These are phyloP conservation scores for Hafferia zeledoni DNA, from an alignment of 2,797 vertebrate genomes.

Conservation along the genomic window DNA sequence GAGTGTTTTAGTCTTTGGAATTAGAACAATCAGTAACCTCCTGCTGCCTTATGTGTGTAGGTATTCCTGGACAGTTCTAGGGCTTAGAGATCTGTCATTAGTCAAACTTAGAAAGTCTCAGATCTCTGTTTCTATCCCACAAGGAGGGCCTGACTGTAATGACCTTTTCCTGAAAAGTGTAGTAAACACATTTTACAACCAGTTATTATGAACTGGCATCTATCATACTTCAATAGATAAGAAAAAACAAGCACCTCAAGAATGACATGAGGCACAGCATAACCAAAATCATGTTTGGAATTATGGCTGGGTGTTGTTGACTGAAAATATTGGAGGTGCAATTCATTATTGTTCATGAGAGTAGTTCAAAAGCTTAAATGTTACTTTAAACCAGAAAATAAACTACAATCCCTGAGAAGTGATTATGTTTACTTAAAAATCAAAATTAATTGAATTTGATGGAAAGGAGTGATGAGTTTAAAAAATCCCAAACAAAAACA, in stretches of 20 bases:
- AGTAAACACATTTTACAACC: neutral
- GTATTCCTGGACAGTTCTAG: neutral
- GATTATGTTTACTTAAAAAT: neutral
- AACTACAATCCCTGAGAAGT: neutral
- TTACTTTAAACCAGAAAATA: neutral
- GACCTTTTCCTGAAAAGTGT: neutral
- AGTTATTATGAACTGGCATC: neutral
- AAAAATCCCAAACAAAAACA: neutral
- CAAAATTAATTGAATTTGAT: neutral
- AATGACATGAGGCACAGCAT: neutral
- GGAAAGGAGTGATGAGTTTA: neutral
- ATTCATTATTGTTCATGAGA: neutral
- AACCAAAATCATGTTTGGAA: neutral
- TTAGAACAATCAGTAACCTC: neutral
- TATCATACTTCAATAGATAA: neutral
- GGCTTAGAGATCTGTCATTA: neutral
- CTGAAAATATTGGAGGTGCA: neutral
- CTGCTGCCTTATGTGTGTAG: neutral
- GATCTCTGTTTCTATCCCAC: neutral
- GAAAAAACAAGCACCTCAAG: neutral
- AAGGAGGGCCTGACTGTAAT: neutral
- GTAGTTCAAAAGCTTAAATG: neutral
- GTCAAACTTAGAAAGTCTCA: neutral
- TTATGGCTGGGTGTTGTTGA: neutral
- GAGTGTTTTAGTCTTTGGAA: neutral